A percentile compares a stretch with the other conserved stretches of the same genome.
Conservation (phyloP, 23 tunicate genomes). For the Clavelina lepadiformis region DNA sequence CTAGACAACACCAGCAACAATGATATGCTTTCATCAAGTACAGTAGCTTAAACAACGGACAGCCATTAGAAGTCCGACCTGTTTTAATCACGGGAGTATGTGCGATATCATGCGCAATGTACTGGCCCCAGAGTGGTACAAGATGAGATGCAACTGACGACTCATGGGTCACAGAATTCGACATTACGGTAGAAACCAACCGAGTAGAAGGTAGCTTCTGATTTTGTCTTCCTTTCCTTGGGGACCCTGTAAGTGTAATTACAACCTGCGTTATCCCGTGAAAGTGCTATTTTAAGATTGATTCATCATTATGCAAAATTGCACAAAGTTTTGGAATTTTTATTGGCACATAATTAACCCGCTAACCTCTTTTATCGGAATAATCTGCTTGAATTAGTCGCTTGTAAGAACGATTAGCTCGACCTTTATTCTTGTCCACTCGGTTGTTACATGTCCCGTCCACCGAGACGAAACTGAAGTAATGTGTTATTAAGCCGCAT, state of each 20-base stretch:
- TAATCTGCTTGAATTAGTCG: conserved; percentile 66
- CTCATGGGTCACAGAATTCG: conserved; percentile 4
- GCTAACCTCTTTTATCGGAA: conserved; percentile 41
- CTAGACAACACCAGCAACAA: no score
- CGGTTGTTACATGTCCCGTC: conserved; percentile 89
- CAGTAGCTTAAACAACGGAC: background rate
- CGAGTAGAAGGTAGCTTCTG: conserved; percentile 61
- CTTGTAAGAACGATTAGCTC: conserved; percentile 28
- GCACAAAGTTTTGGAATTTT: no score
- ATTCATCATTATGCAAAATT: no score
- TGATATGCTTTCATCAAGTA: no score
- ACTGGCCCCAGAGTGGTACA: conserved; percentile 76
- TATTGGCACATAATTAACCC: background rate
- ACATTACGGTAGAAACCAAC: conserved; percentile 41
- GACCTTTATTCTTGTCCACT: conserved; percentile 61
- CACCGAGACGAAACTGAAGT: conserved; percentile 8
- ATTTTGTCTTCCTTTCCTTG: conserved; percentile 13
- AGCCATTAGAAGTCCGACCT: conserved; percentile 5
- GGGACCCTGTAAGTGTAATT: conserved; percentile 16
- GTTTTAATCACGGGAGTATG: conserved; percentile 46
- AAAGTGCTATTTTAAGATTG: background rate
- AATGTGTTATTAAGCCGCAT: background rate
- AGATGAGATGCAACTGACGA: conserved; percentile 36
- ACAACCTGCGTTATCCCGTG: background rate
- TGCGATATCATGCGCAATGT: conserved; percentile 71